A percentile compares a stretch with the other conserved stretches of the same genome.
phyloP scores from a whole-genome alignment of 2,113 vertebrate species.

The Phoenicopterus ruber region DNA sequence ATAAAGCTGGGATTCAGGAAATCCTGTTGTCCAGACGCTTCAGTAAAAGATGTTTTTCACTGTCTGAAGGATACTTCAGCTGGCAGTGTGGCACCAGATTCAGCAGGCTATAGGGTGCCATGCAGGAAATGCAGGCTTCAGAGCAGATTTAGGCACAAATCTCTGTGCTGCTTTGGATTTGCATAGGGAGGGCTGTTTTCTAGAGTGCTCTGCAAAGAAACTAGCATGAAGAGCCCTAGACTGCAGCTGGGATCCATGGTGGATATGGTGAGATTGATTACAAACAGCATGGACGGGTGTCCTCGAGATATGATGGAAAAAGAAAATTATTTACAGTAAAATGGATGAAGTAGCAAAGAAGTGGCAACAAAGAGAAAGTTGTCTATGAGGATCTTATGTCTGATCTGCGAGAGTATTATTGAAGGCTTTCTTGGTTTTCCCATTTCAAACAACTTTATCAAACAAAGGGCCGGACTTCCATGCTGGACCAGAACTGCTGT shows the following conservation, averaged over 20 bases:
- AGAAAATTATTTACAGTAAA: not conserved
- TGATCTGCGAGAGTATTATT: not conserved
- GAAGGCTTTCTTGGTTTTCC: not conserved
- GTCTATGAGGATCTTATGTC: not conserved
- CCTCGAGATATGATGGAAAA: not conserved
- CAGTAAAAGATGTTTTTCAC: not conserved
- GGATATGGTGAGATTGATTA: not conserved
- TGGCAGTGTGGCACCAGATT: not conserved
- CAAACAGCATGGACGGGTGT: not conserved
- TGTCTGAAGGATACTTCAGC: not conserved
- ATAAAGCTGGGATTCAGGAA: not conserved
- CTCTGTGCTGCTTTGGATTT: not conserved
- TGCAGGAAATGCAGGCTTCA: not conserved
- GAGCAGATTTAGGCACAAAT: not conserved
- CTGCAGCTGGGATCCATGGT: not conserved
- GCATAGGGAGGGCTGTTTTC: not conserved
- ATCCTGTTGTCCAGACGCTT: not conserved
- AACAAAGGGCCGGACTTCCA: not conserved
- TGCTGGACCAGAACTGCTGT: accelerated
- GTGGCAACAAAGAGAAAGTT: not conserved
- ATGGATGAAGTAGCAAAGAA: not conserved
- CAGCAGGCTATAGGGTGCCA: not conserved
- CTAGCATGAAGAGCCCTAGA: not conserved
- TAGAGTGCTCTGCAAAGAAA: not conserved
- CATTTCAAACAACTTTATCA: not conserved